Evolutionary conservation across 2,113 vertebrate species (phyloP).

Genomic region (Suncus etruscus): DNA sequence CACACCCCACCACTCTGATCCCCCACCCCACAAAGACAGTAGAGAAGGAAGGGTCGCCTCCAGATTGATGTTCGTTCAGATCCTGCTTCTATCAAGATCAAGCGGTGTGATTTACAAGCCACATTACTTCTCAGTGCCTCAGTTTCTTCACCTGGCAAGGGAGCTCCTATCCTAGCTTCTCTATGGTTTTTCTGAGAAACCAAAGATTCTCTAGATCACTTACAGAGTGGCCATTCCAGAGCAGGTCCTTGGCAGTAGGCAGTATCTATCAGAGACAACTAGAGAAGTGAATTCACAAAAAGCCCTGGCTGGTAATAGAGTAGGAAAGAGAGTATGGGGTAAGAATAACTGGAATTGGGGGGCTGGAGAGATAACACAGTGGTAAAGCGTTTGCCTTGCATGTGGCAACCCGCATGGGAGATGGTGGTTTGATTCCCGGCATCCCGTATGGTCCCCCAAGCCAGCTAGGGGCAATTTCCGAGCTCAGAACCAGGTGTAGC

Average conservation of each 20-base stretch:
- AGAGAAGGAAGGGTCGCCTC: background rate
- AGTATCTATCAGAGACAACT: background rate
- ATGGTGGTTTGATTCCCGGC: too few relatives aligned
- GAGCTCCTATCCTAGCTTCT: background rate
- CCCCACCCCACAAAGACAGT: background rate
- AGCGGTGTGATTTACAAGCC: background rate
- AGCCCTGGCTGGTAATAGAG: background rate
- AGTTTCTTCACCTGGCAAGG: background rate
- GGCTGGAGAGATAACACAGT: too few relatives aligned
- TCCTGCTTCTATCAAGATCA: background rate
- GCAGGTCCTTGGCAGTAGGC: background rate
- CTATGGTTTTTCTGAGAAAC: slow-evolving; percentile 1
- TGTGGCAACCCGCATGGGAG: too few relatives aligned
- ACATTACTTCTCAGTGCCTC: background rate
- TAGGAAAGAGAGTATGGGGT: background rate
- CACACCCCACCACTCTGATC: background rate
- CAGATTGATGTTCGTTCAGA: background rate
- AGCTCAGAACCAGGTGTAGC: too few relatives aligned
- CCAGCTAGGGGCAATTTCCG: too few relatives aligned
- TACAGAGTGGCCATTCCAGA: background rate
- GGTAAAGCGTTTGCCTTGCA: too few relatives aligned
- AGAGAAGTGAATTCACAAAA: background rate
- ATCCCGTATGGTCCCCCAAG: too few relatives aligned
- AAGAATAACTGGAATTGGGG: too few relatives aligned
- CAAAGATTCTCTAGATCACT: background rate